Evolutionary conservation across 2,888 invertebrate genomes (phyloP).

Genomic region (Tinea pellionella): DNA sequence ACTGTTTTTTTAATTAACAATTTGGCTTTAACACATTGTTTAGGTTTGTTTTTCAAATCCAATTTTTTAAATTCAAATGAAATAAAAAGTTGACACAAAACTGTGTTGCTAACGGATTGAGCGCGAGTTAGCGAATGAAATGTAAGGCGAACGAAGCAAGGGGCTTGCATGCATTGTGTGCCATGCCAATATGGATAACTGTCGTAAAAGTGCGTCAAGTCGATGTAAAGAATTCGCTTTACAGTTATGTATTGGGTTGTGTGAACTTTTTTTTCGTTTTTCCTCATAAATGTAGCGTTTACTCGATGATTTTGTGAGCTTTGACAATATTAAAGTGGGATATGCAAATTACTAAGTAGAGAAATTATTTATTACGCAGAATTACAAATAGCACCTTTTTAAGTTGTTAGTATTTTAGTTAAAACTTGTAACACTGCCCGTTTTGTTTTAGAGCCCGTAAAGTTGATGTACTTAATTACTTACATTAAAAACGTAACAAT

Average conservation of each 20-base stretch:
- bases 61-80: not conserved
- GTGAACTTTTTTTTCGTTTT: not conserved
- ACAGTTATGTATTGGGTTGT: slow-evolving; percentile 37
- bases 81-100: not conserved
- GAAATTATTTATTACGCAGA: too few relatives aligned
- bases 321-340: too few relatives aligned
- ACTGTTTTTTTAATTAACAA: not conserved
- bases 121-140: slow-evolving; percentile 40
- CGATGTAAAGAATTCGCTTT: slow-evolving; percentile 28
- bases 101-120: slow-evolving; percentile 49
- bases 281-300: slow-evolving; percentile 7
- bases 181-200: slow-evolving; percentile 42
- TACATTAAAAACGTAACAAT: too few relatives aligned
- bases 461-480: too few relatives aligned
- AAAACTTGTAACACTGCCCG: too few relatives aligned
- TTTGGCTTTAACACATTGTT: not conserved
- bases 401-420: too few relatives aligned
- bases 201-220: slow-evolving; percentile 13
- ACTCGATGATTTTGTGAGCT: not conserved
- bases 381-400: too few relatives aligned
- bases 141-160: slow-evolving; percentile 17
- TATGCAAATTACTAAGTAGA: too few relatives aligned
- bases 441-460: too few relatives aligned
- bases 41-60: not conserved
- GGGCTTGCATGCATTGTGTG: slow-evolving; percentile 26